phyloP scores from a whole-genome alignment of 2,888 invertebrate genomes.

The Hirtodrosophila confusa region DNA sequence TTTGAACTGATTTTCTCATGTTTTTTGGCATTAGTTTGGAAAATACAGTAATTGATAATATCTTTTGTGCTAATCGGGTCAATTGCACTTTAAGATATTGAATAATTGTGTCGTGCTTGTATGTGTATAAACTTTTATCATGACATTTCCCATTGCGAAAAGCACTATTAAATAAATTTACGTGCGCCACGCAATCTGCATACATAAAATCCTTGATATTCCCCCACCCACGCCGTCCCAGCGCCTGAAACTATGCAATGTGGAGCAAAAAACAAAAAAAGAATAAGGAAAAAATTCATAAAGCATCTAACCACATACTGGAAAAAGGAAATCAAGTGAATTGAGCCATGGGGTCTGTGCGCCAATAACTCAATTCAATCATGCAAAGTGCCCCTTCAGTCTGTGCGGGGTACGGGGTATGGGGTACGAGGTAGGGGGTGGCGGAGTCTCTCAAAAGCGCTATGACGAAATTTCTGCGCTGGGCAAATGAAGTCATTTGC shows the following conservation, averaged over 20 bases:
- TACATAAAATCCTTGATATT: constrained; percentile 59
- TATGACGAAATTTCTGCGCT: constrained; percentile 34
- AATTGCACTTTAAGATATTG: constrained; percentile 53
- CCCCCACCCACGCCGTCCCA: neutral
- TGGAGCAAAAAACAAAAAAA: neutral
- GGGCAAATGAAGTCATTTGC: constrained; percentile 82
- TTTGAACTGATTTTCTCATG: too few species aligned
- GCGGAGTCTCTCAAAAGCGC: neutral
- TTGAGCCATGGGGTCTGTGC: constrained; percentile 21
- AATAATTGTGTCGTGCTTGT: constrained; percentile 32
- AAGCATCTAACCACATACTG: constrained; percentile 49
- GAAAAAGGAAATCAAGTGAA: constrained; percentile 44
- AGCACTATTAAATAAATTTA: constrained; percentile 74
- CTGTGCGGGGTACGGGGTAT: neutral
- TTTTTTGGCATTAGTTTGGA: too few species aligned
- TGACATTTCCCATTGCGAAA: constrained; percentile 47
- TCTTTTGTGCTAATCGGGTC: constrained; percentile 42
- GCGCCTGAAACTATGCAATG: constrained; percentile 63
- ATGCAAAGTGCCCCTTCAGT: constrained; percentile 70
- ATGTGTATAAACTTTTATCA: constrained; percentile 32
- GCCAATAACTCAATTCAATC: constrained; percentile 78
- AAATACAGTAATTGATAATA: too few species aligned
- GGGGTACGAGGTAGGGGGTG: neutral
- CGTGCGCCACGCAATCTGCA: constrained; percentile 77
- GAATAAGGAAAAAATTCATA: constrained; percentile 42